Evolutionary conservation across 2,113 vertebrate genomes (phyloP).

Genomic region (Numenius arquata): DNA sequence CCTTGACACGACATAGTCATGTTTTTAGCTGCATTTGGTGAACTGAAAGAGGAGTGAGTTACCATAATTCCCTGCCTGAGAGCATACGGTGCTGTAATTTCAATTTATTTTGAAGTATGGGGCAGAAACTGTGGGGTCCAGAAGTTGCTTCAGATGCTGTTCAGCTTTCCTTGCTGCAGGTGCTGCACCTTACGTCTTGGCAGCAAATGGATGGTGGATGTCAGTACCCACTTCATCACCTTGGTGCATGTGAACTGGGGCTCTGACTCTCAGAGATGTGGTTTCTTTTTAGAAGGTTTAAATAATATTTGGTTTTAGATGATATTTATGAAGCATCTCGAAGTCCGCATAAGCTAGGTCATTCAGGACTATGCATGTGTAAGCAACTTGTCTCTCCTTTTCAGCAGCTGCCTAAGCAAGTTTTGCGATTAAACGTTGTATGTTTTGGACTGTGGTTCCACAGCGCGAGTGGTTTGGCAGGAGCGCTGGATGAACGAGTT

Average conservation of each 20-base stretch:
- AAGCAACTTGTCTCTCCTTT: slow-evolving; percentile 27
- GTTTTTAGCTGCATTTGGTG: neutral
- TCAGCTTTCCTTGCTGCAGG: neutral
- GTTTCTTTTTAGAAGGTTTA: neutral
- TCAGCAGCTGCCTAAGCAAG: slow-evolving; percentile 59
- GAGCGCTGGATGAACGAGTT: neutral
- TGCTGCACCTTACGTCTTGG: fast-evolving
- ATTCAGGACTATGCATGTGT: slow-evolving; percentile 7
- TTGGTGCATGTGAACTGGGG: neutral
- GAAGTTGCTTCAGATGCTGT: neutral
- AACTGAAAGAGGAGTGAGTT: neutral
- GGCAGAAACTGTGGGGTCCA: neutral
- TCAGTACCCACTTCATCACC: neutral
- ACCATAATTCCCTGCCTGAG: neutral
- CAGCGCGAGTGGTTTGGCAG: neutral
- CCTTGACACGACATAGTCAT: neutral
- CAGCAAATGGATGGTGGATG: neutral
- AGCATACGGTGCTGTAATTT: fast-evolving
- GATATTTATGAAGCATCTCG: slow-evolving; percentile 20
- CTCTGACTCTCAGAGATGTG: neutral
- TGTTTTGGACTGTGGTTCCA: slow-evolving; percentile 11
- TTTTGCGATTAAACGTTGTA: neutral
- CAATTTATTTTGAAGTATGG: neutral
- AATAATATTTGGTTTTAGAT: slow-evolving; percentile 25
- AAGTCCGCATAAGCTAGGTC: neutral